Percentiles rank a stretch among this genome's conserved stretches.
These are phyloP conservation scores for Zosterops borbonicus DNA, from an alignment of 2,113 vertebrate genomes.

Conservation along the genomic window DNA sequence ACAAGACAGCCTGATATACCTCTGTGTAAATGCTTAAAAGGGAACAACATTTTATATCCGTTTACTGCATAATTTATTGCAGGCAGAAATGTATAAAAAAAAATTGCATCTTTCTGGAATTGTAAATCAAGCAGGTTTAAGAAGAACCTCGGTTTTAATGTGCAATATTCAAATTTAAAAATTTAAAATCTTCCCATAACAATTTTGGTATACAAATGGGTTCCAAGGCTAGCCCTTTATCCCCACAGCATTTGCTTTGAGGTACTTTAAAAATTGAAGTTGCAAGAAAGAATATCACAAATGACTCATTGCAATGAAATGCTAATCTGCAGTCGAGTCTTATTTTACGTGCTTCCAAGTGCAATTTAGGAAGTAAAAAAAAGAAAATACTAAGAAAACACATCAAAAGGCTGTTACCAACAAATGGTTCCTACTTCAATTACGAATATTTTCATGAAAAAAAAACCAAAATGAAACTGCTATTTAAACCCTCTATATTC, in stretches of 20 bases:
- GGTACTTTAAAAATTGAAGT: conserved; percentile 63
- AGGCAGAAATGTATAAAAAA: conserved; percentile 10
- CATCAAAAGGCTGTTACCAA: conserved; percentile 39
- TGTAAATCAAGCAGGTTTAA: conserved; percentile 13
- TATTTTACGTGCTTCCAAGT: conserved; percentile 11
- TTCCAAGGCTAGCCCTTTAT: conserved; percentile 58
- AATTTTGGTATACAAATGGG: conserved; percentile 47
- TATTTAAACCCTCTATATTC: conserved; percentile 7
- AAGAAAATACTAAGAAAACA: conserved; percentile 4
- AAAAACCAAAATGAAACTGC: neutral
- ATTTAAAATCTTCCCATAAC: conserved; percentile 34
- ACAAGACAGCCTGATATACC: conserved; percentile 17
- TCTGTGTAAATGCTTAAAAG: conserved; percentile 47
- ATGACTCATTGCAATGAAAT: conserved; percentile 25
- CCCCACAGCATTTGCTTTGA: conserved; percentile 44
- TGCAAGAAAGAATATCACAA: conserved; percentile 35
- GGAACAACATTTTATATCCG: conserved; percentile 47
- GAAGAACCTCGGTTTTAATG: conserved; percentile 51
- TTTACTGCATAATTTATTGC: conserved; percentile 52
- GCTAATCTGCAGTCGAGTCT: conserved; percentile 34
- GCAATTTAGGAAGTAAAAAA: conserved; percentile 27
- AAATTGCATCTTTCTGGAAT: conserved; percentile 6
- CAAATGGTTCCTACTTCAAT: conserved; percentile 17
- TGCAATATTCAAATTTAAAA: conserved; percentile 70
- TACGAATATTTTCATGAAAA: neutral